phyloP scores from a whole-genome alignment of 2,113 vertebrate genomes.

The Mustelus asterias region DNA sequence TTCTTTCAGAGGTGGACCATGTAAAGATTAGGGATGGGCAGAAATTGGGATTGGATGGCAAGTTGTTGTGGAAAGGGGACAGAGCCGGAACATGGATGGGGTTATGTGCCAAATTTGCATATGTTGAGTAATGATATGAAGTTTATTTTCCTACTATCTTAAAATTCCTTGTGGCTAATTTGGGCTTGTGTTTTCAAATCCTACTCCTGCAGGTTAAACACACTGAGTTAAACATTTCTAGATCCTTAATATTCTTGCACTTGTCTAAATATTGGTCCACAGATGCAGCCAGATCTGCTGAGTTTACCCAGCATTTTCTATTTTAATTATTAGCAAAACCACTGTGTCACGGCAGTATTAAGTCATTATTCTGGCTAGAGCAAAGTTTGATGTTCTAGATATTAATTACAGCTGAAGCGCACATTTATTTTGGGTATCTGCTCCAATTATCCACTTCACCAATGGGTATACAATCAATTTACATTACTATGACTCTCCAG shows the following conservation, averaged over 20 bases:
- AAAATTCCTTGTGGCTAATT: not conserved
- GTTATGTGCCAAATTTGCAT: not conserved
- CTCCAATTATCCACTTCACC: not conserved
- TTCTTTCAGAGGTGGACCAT: no score
- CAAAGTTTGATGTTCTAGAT: not conserved
- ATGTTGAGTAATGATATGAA: not conserved
- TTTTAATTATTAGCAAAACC: not conserved
- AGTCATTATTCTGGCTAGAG: no score
- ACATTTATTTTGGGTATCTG: not conserved
- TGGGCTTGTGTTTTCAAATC: not conserved
- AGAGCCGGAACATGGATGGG: not conserved
- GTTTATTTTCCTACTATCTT: no score
- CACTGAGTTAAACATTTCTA: not conserved
- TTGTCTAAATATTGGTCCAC: no score
- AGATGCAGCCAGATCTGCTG: no score
- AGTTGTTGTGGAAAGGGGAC: no score
- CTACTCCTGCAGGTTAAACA: not conserved
- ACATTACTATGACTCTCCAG: not conserved
- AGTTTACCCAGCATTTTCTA: no score
- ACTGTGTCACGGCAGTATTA: not conserved
- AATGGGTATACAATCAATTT: not conserved
- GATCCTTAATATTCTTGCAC: not conserved
- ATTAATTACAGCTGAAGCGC: not conserved
- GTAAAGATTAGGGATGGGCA: no score
- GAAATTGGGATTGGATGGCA: no score